These are phyloP conservation scores for Datnioides undecimradiatus DNA, from an alignment of 2,113 vertebrate species.

Conservation along the genomic window DNA sequence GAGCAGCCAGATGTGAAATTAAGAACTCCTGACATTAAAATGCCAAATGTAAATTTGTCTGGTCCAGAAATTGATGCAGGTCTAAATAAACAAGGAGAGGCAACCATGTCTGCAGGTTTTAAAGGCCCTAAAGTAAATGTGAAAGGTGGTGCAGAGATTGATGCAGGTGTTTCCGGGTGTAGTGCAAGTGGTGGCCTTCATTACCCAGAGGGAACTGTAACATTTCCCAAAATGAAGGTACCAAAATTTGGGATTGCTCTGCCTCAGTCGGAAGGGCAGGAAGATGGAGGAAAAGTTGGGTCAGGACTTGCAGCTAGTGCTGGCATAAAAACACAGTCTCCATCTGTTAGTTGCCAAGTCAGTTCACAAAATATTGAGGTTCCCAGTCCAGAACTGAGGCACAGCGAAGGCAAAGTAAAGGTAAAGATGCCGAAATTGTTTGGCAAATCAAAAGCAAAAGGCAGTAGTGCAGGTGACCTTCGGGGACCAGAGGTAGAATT, in stretches of 20 bases:
- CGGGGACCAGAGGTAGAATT: constrained; percentile 77
- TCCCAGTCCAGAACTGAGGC: constrained; percentile 83
- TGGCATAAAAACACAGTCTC: constrained; percentile 57
- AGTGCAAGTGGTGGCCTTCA: constrained; percentile 61
- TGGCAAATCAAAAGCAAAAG: constrained; percentile 90
- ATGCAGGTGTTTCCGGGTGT: constrained; percentile 47
- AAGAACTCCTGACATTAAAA: constrained; percentile 82
- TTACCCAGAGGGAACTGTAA: constrained; percentile 78
- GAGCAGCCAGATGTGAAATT: constrained; percentile 81
- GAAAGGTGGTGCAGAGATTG: constrained; percentile 55
- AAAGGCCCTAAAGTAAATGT: constrained; percentile 80
- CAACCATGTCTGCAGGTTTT: constrained; percentile 66
- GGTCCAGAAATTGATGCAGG: constrained; percentile 68
- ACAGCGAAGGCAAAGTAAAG: constrained; percentile 87
- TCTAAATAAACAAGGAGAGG: constrained; percentile 60
- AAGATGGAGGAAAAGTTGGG: constrained; percentile 71
- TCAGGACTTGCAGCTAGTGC: constrained; percentile 60
- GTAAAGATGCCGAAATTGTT: constrained; percentile 94
- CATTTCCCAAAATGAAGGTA: constrained; percentile 87
- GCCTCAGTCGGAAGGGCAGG: constrained; percentile 78
- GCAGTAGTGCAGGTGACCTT: constrained; percentile 74
- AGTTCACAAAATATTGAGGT: constrained; percentile 75
- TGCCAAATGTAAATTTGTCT: constrained; percentile 66
- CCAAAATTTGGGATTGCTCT: constrained; percentile 87
- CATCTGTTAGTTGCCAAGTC: constrained; percentile 60